Evolutionary conservation across 1,140 invertebrate species (phyloP).

Genomic region (Aphidius ervi): DNA sequence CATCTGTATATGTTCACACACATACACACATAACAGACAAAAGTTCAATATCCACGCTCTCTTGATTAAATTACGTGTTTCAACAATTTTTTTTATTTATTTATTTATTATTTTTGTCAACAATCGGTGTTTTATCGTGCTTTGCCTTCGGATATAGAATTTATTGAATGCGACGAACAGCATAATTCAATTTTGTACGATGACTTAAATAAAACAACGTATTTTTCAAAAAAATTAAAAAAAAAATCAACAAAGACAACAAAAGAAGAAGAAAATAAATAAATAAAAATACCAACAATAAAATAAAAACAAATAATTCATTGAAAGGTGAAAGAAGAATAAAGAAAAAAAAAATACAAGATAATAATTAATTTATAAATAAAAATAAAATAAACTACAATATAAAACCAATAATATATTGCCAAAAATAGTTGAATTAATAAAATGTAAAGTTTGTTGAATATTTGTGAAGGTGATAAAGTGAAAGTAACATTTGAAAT

Average conservation of each 20-base stretch:
- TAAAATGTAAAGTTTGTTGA: constrained; percentile 13
- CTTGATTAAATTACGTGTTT: constrained; percentile 20
- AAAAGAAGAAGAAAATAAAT: neutral
- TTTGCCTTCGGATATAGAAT: neutral
- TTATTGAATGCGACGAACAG: neutral
- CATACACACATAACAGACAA: neutral
- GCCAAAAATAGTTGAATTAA: neutral
- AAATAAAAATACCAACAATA: neutral
- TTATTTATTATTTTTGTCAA: constrained; percentile 8
- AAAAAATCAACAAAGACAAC: neutral
- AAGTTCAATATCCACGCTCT: constrained; percentile 10
- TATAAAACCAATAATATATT: neutral
- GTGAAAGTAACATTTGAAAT: neutral
- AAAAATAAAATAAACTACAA: constrained; percentile 5
- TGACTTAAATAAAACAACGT: neutral
- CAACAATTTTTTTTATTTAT: constrained; percentile 14
- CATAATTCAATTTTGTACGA: constrained; percentile 16
- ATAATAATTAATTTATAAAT: constrained; percentile 9
- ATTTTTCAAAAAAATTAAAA: neutral
- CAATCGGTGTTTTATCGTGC: constrained; percentile 6
- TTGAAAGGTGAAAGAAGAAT: neutral
- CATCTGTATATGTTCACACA: constrained; percentile 5
- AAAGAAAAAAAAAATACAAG: neutral
- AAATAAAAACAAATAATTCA: neutral
- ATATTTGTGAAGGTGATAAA: constrained; percentile 5